Percentiles rank a stretch among this genome's conserved stretches.
These are phyloP conservation scores for Pelecanoides urinatrix DNA, from an alignment of 2,113 vertebrate species.

Conservation along the genomic window DNA sequence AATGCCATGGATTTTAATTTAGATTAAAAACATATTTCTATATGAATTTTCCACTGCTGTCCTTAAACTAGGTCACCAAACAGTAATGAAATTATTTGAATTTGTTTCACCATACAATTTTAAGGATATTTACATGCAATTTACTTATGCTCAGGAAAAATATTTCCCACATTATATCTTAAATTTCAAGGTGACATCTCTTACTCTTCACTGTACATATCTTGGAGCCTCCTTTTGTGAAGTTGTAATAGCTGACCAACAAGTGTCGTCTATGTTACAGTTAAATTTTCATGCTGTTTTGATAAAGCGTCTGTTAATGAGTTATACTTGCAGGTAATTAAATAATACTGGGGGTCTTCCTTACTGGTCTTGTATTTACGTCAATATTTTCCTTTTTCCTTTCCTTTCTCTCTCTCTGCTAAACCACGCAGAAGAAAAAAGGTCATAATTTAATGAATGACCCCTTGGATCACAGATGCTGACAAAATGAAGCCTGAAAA, in stretches of 20 bases:
- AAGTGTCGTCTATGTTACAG: not conserved
- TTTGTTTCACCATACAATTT: not conserved
- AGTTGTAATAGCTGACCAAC: not conserved
- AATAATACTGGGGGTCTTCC: not conserved
- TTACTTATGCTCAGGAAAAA: not conserved
- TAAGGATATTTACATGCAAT: not conserved
- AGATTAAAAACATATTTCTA: not conserved
- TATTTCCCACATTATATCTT: not conserved
- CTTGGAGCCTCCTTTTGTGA: not conserved
- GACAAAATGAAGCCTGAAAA: conserved; percentile 44
- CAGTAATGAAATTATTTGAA: not conserved
- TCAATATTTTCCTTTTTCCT: not conserved
- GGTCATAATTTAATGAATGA: conserved; percentile 49
- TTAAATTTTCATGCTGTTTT: not conserved
- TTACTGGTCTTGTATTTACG: not conserved
- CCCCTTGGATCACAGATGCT: conserved; percentile 38
- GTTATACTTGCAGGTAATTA: not conserved
- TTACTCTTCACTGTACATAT: not conserved
- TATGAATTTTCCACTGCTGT: not conserved
- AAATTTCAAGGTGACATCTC: not conserved
- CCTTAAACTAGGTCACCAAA: not conserved
- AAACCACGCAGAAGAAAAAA: not conserved
- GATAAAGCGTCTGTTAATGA: not conserved
- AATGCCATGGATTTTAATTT: not conserved
- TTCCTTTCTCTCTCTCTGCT: not conserved